Base-by-base conservation (phyloP, 2,888 invertebrate species). In the Coleophora deauratella region DNA sequence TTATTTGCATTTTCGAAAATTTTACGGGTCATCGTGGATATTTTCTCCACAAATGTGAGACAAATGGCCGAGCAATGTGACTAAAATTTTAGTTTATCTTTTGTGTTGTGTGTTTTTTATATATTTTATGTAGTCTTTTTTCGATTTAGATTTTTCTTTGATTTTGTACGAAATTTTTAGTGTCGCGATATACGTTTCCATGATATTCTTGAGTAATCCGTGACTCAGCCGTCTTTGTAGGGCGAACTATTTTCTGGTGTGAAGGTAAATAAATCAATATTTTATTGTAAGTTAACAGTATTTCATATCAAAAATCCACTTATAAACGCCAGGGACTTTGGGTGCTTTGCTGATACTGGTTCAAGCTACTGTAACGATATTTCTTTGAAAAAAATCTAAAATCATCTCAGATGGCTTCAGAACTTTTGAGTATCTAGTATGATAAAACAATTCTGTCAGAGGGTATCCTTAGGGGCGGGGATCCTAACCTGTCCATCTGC, bases 41-140 rank as follows among this genome's bases (percentile, higher is more conserved):
- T 21, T 35, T 52, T 59, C 59, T 42, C 27, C 46, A 52, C 64
- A 81, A 74, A 74, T 61, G 72, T 60, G 57, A 61, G 56, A 64
- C 55, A 70, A 69, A 78, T 79, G 76, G 72, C 69, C 65, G 61
- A 72, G 82, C 66, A 62, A 84, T 85, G 84, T 85, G 78, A 85
- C 72, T 76, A 65, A 82, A 81, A 79, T 79, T 81, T 75, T 76
- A 69, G 78, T 81, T 70, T 59, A 50, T 68, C 59, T 77, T 82
- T 80, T 82, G 81, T 85, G 82, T 84, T 80, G 73, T 84, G 80
- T 84, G 81, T 85, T 80, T 80, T 75, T 66, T 72, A 66, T 71
- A 66, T 71, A 64, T 77, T 74, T 68, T 78, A 82, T 84, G 82
- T 82, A 82, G 79, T 80, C 71, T 77, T 78, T 71, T 66, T 71